Evolutionary conservation across 2,113 vertebrate genomes (phyloP).

Genomic region (Archilochus colubris): DNA sequence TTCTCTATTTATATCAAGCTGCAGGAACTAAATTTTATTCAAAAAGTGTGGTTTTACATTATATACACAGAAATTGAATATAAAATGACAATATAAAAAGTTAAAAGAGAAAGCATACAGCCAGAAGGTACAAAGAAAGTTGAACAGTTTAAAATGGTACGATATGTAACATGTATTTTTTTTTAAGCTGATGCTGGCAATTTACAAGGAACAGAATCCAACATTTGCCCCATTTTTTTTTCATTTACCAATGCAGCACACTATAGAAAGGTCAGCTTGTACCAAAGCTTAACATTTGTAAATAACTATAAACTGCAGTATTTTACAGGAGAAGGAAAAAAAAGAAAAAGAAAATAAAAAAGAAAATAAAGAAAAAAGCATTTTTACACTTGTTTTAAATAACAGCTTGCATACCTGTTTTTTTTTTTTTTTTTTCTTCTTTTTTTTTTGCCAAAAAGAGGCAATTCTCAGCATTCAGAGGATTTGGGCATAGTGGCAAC

Average conservation of each 20-base stretch:
- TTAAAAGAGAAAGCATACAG: slow-evolving; percentile 97
- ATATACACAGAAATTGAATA: slow-evolving; percentile 97
- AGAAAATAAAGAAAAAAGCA: slow-evolving; percentile 57
- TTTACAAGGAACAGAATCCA: slow-evolving; percentile 88
- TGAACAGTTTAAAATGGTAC: slow-evolving; percentile 93
- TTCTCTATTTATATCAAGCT: slow-evolving; percentile 92
- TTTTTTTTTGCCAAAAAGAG: slow-evolving; percentile 69
- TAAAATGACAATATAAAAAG: slow-evolving; percentile 99
- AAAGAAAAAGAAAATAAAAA: slow-evolving; percentile 56
- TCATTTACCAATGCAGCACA: slow-evolving; percentile 85
- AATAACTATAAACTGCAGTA: slow-evolving; percentile 93
- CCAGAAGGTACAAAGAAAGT: slow-evolving; percentile 96
- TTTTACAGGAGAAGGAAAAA: slow-evolving; percentile 84
- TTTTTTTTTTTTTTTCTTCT: slow-evolving; percentile 48
- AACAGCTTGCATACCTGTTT: slow-evolving; percentile 81
- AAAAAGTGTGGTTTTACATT: slow-evolving; percentile 93
- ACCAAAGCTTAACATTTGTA: slow-evolving; percentile 96
- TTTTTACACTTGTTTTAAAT: slow-evolving; percentile 81
- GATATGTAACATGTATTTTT: slow-evolving; percentile 91
- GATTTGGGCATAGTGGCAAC: slow-evolving; percentile 76
- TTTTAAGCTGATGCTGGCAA: slow-evolving; percentile 91
- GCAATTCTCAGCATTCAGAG: slow-evolving; percentile 80
- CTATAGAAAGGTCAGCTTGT: slow-evolving; percentile 87
- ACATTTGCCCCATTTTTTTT: slow-evolving; percentile 78
- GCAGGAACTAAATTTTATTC: slow-evolving; percentile 93